These are phyloP conservation scores for Ptychoptera contaminata DNA, from an alignment of 2,888 invertebrate species.

Conservation along the genomic window DNA sequence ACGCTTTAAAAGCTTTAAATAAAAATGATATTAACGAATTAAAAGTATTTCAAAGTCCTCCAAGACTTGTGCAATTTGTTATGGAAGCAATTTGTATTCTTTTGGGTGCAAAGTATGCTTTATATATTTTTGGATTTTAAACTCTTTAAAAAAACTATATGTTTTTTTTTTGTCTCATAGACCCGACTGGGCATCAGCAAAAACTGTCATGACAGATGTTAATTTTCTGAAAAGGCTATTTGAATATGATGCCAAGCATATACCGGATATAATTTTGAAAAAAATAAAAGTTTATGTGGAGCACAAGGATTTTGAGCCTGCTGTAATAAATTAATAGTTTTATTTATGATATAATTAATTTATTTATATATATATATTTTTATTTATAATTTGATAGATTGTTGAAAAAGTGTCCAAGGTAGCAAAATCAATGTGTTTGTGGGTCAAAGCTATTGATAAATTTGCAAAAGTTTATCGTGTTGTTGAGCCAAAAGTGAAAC, in stretches of 20 bases:
- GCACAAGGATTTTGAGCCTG: slow-evolving; percentile 74
- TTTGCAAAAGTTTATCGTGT: slow-evolving; percentile 75
- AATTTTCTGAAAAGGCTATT: slow-evolving; percentile 69
- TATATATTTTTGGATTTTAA: slow-evolving; percentile 1
- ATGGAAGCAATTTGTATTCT: slow-evolving; percentile 86
- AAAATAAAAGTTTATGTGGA: slow-evolving; percentile 71
- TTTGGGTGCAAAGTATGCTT: slow-evolving; percentile 57
- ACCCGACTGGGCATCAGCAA: slow-evolving; percentile 76
- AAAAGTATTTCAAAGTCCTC: slow-evolving; percentile 77
- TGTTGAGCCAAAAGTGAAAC: slow-evolving; percentile 75
- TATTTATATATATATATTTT: not conserved
- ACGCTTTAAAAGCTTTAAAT: slow-evolving; percentile 69
- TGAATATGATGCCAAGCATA: slow-evolving; percentile 77
- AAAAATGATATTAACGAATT: slow-evolving; percentile 85
- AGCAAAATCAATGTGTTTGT: slow-evolving; percentile 79
- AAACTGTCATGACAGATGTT: slow-evolving; percentile 61
- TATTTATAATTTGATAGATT: slow-evolving; percentile 23
- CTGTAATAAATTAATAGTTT: slow-evolving; percentile 26
- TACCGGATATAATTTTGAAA: slow-evolving; percentile 55
- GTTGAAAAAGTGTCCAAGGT: slow-evolving; percentile 78
- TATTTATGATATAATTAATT: not conserved
- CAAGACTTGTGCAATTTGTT: slow-evolving; percentile 69
- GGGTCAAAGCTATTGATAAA: slow-evolving; percentile 82
- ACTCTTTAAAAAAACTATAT: not conserved
- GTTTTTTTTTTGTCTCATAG: slow-evolving; percentile 30